These are phyloP conservation scores for Poeciliopsis presidionis DNA, from an alignment of 2,797 vertebrate genomes.

Conservation along the genomic window DNA sequence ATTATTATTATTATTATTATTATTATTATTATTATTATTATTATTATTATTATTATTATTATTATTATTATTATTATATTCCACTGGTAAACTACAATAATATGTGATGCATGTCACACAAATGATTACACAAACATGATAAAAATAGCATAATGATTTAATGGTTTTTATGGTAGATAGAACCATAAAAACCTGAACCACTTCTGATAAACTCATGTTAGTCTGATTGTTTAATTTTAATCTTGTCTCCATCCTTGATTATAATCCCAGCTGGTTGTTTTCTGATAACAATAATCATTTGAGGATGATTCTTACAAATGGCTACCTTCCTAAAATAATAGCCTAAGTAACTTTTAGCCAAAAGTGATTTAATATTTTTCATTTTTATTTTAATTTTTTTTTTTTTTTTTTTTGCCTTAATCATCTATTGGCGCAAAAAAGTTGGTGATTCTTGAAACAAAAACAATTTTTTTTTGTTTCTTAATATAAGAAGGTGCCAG, in stretches of 20 bases:
- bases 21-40: no score
- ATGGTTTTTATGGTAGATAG: not conserved
- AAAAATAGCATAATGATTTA: not conserved
- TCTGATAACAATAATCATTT: constrained; percentile 47
- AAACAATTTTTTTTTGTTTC: no score
- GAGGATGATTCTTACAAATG: constrained; percentile 25
- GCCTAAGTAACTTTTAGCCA: no score
- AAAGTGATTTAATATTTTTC: no score
- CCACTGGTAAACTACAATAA: not conserved
- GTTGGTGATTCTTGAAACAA: no score
- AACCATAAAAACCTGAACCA: not conserved
- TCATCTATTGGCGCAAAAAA: no score
- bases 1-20: no score
- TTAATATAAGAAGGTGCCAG: no score
- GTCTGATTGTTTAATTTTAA: constrained; percentile 34
- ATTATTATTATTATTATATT: not conserved
- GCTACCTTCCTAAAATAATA: no score
- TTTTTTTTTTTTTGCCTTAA: no score
- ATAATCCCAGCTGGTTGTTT: constrained; percentile 59
- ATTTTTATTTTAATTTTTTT: no score
- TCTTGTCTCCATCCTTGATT: constrained; percentile 49
- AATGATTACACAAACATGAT: not conserved
- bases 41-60: no score
- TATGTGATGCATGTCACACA: not conserved
- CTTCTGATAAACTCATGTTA: not conserved